Percentiles rank a stretch among this genome's conserved stretches.
These are phyloP conservation scores for Danio jaintianensis DNA, from an alignment of 2,797 vertebrate species.

Conservation along the genomic window DNA sequence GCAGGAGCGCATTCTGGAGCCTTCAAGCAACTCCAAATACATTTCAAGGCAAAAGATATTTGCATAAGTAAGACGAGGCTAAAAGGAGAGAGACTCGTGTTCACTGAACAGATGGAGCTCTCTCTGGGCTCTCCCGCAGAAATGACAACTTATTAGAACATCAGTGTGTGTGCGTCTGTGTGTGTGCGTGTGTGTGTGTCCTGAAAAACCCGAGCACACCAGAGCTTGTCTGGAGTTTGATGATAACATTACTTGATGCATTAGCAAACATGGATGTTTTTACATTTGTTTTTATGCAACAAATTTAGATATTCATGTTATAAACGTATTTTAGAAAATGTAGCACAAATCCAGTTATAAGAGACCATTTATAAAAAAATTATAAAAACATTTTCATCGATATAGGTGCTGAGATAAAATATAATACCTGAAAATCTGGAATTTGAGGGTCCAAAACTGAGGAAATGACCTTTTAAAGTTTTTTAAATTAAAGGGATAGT, in stretches of 20 bases:
- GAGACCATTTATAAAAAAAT: too few species aligned
- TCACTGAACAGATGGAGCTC: conserved; percentile 62
- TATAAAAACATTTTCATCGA: too few species aligned
- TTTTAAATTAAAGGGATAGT: too few species aligned
- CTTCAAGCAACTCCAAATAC: conserved; percentile 87
- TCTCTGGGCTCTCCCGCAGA: conserved; percentile 77
- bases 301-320: too few species aligned
- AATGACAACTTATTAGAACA: conserved; percentile 76
- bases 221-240: background rate
- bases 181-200: background rate
- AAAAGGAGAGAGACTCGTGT: conserved; percentile 65
- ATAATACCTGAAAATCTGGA: too few species aligned
- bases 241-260: background rate
- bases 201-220: background rate
- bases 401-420: too few species aligned
- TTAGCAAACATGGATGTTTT: background rate
- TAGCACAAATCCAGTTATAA: too few species aligned
- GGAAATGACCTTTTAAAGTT: too few species aligned
- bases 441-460: too few species aligned
- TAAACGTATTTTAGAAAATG: too few species aligned
- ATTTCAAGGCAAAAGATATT: conserved; percentile 89
- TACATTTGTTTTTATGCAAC: too few species aligned
- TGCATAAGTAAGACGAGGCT: conserved; percentile 82
- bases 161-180: conserved; percentile 55
- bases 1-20: conserved; percentile 88